phyloP scores from a whole-genome alignment of 2,113 vertebrate genomes.

The Cephalopterus ornatus region DNA sequence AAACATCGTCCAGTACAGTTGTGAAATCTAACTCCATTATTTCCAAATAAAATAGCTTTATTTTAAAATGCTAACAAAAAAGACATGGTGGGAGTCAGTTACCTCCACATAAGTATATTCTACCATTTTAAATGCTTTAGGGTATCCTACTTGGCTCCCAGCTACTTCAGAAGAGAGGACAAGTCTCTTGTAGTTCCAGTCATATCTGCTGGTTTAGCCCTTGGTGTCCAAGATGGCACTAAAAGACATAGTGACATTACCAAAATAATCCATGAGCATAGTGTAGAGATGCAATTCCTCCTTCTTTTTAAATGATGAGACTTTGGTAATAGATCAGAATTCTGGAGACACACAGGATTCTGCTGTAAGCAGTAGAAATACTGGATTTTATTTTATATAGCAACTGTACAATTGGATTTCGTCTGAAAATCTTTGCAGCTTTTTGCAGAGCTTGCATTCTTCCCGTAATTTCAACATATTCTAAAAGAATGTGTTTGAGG shows the following conservation, averaged over 20 bases:
- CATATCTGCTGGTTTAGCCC: background rate
- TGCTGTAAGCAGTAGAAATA: background rate
- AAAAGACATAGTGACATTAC: background rate
- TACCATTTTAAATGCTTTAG: background rate
- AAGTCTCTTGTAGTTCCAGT: background rate
- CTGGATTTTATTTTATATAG: background rate
- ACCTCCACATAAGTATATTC: background rate
- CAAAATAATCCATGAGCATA: background rate
- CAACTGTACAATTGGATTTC: background rate
- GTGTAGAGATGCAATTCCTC: background rate
- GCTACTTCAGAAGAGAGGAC: background rate
- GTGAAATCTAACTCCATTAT: background rate
- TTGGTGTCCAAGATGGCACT: background rate
- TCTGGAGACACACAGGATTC: background rate
- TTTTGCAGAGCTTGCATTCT: slow-evolving; percentile 73
- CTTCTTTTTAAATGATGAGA: background rate
- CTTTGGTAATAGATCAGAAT: background rate
- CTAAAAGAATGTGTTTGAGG: slow-evolving; percentile 76
- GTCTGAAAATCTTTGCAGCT: background rate
- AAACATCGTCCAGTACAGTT: background rate
- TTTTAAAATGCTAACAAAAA: background rate
- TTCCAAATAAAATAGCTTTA: background rate
- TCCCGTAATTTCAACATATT: slow-evolving; percentile 71
- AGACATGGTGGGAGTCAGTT: background rate
- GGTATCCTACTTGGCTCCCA: background rate